Conservation (phyloP, 2,888 invertebrate species). For the Caenorhabditis sp. region DNA sequence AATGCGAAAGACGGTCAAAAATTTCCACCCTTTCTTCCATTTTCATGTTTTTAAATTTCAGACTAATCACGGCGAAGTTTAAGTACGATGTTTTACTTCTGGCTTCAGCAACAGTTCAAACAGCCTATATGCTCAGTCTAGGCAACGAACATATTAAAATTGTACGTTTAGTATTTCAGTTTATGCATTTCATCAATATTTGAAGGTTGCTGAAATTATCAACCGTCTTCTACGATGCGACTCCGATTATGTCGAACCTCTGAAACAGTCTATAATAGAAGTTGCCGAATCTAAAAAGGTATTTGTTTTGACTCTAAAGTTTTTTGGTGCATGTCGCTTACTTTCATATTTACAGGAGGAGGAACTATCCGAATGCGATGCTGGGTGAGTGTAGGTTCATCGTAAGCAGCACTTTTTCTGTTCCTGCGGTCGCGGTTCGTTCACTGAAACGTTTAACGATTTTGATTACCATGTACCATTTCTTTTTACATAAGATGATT, state of each 20-base stretch:
- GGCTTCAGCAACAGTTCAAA: constrained; percentile 42
- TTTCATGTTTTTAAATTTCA: constrained; percentile 14
- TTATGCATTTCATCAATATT: not conserved
- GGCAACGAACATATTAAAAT: constrained; percentile 14
- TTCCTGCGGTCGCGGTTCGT: constrained; percentile 43
- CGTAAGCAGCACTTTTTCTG: constrained; percentile 25
- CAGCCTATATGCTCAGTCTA: constrained; percentile 29
- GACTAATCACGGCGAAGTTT: constrained; percentile 23
- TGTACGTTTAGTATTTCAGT: not conserved
- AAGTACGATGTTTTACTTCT: constrained; percentile 52
- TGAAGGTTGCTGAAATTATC: constrained; percentile 22
- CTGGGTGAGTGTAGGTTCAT: not conserved
- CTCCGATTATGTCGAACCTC: constrained; percentile 20
- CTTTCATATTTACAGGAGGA: constrained; percentile 8
- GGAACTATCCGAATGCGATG: constrained; percentile 10
- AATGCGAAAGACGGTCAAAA: constrained; percentile 9
- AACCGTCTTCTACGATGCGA: constrained; percentile 43
- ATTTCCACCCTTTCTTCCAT: not conserved
- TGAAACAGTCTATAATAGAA: constrained; percentile 39
- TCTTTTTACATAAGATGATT: constrained; percentile 42
- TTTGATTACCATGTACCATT: constrained; percentile 33
- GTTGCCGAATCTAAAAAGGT: constrained; percentile 27
- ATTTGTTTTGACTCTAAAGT: too few relatives aligned
- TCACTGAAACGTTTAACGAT: constrained; percentile 37
- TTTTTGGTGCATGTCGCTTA: too few relatives aligned